These are phyloP conservation scores for Cryptosula pallasiana DNA, from an alignment of 2,888 invertebrate species.

Conservation along the genomic window DNA sequence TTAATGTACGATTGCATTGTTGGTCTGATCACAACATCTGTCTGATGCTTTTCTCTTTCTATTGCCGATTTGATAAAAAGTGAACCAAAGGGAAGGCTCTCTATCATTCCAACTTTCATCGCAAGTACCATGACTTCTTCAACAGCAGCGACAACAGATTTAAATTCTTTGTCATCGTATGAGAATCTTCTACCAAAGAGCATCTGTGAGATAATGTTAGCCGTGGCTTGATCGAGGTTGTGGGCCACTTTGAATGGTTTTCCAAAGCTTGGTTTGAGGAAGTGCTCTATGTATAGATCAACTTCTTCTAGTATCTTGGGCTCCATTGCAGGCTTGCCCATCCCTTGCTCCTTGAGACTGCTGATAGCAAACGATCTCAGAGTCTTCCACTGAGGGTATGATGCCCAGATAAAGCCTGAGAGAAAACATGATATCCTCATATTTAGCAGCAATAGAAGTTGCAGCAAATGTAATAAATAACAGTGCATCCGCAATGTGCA, in stretches of 20 bases:
- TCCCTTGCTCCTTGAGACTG: not conserved
- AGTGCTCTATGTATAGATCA: not conserved
- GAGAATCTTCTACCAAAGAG: conserved; percentile 1
- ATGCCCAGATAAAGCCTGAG: not conserved
- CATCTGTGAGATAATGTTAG: conserved; percentile 16
- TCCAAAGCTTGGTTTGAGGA: too few relatives aligned
- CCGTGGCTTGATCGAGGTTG: not conserved
- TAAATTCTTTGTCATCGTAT: not conserved
- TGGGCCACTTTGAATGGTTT: not conserved
- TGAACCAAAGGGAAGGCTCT: not conserved
- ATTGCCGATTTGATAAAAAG: conserved; percentile 3
- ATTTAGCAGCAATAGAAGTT: too few relatives aligned
- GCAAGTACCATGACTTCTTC: not conserved
- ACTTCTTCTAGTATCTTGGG: not conserved
- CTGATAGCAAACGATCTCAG: too few relatives aligned
- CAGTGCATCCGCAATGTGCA: too few relatives aligned
- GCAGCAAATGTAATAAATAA: too few relatives aligned
- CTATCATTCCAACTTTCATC: not conserved
- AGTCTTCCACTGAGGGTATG: conserved; percentile 11
- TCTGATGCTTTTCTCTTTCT: not conserved
- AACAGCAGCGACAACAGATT: not conserved
- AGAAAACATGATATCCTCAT: too few relatives aligned
- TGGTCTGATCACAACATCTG: not conserved
- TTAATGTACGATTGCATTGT: not conserved
- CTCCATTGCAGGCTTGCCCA: conserved; percentile 16